phyloP scores from a whole-genome alignment of 2,888 invertebrate species.

The Hydrotaea diabolus region DNA sequence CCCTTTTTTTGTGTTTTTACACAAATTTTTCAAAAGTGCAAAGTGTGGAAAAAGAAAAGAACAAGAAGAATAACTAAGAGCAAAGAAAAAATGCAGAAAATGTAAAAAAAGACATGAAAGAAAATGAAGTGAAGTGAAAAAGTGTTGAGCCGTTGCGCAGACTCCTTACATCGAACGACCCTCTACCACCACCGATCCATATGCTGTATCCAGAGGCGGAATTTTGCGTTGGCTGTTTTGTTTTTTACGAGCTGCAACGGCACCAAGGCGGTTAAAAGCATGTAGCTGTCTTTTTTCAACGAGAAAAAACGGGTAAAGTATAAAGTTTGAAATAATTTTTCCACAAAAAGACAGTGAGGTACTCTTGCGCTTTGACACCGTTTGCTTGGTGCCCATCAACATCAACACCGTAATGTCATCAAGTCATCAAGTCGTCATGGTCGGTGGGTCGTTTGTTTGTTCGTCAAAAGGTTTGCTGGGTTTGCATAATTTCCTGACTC shows the following conservation, averaged over 20 bases:
- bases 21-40: constrained; percentile 28
- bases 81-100: constrained; percentile 7
- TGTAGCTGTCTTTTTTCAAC: constrained; percentile 74
- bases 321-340: constrained; percentile 25
- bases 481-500: not conserved
- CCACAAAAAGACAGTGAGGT: constrained; percentile 75
- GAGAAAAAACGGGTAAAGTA: constrained; percentile 53
- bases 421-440: not conserved
- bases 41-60: constrained; percentile 9
- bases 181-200: not conserved
- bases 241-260: not conserved
- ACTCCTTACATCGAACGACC: not conserved
- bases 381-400: not conserved
- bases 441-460: not conserved
- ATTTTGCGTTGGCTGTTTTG: too few relatives aligned
- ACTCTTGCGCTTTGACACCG: constrained; percentile 69
- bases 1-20: not conserved
- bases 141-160: not conserved
- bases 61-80: not conserved
- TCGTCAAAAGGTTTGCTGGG: constrained; percentile 1
- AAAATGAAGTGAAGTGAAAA: constrained; percentile 15
- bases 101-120: not conserved
- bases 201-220: too few relatives aligned
- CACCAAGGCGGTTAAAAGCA: constrained; percentile 61
- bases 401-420: not conserved